Evolutionary conservation across 1,140 invertebrate species (phyloP), one percentile per base, ranked within the genome.

Genomic region (Caenorhabditis brenneri): DNA sequence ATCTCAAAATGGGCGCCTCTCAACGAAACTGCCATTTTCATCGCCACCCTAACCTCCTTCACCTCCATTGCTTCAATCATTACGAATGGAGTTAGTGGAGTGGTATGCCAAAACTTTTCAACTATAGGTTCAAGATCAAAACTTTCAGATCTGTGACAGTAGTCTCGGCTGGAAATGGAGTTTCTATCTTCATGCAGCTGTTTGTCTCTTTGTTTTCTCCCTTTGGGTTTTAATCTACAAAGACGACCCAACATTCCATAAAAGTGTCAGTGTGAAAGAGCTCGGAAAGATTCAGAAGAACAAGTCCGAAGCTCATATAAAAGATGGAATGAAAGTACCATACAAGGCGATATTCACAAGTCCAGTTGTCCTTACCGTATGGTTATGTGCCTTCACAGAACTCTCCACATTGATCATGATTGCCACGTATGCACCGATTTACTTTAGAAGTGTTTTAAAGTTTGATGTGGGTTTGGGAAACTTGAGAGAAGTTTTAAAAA

Each of bases 1-100:
- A 65, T 69, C 48, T 74, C 81, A 16, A 85, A 65, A 74, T 86
- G 86, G 86, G 86, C 86, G 2, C 81, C 86, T 22, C 82, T 86
- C 9, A 60, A 83, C 27, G 86, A 86, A 42, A 82, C 83, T 31
- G 86, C 85, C 4, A 49, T 86, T 12, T 86, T 86, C 33, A 83
- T 86, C 9, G 84, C 86, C 10, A 53, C 87, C 46, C 74, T 86
- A 9, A 86, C 84, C 6, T 86, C 53, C n/a, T 86, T 84, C 58
- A 55, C 82, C 5, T 85, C 84, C 12, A 74, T 86, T 12, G 58
- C 85, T 31, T 69, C 85, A 24, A 69, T 79, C 29, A 48, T 86
- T 16, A 86, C 81, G 12, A 86, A 86, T 55, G 46, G 81, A 15
- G 39, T 82, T 3, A 49, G 51, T 27, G 86, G 86, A 74, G 15